Conservation (phyloP, 2,113 vertebrate genomes). For the Cavia aperea region DNA sequence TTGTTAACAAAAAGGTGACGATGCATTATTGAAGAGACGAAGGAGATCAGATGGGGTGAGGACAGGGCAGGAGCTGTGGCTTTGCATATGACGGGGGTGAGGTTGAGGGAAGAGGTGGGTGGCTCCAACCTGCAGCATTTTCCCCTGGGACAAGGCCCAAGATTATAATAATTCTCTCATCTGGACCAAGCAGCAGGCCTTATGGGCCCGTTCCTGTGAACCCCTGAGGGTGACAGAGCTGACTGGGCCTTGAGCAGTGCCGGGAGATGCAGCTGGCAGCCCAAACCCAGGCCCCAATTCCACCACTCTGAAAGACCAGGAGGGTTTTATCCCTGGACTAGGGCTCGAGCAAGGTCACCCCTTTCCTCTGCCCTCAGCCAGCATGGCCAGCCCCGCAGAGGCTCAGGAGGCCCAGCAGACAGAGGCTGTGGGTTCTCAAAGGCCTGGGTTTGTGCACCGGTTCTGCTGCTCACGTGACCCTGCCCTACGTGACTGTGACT, state of each 20-base stretch:
- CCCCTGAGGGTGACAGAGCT: not conserved
- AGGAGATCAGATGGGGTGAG: conserved; percentile 60
- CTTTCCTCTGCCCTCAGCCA: not conserved
- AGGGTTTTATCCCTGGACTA: not conserved
- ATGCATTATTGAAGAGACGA: conserved; percentile 67
- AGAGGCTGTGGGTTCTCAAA: not conserved
- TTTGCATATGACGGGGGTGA: not conserved
- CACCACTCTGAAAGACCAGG: not conserved
- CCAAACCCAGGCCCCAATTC: not conserved
- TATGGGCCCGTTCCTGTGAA: not conserved
- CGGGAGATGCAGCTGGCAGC: not conserved
- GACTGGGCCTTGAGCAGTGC: not conserved
- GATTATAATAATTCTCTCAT: not conserved
- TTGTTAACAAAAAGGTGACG: conserved; percentile 64
- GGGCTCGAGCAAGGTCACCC: not conserved
- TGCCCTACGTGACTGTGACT: not conserved
- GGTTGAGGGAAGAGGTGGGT: no score
- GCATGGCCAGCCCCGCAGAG: not conserved
- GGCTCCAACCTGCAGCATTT: not conserved
- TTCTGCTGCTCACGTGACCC: not conserved
- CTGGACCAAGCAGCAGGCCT: not conserved
- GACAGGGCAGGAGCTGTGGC: not conserved
- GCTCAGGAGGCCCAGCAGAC: not conserved
- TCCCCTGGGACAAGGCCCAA: not conserved
- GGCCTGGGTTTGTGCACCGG: not conserved